Evolutionary conservation across 2,888 invertebrate species (phyloP).

Genomic region (Pachycephus smyrnensis): DNA sequence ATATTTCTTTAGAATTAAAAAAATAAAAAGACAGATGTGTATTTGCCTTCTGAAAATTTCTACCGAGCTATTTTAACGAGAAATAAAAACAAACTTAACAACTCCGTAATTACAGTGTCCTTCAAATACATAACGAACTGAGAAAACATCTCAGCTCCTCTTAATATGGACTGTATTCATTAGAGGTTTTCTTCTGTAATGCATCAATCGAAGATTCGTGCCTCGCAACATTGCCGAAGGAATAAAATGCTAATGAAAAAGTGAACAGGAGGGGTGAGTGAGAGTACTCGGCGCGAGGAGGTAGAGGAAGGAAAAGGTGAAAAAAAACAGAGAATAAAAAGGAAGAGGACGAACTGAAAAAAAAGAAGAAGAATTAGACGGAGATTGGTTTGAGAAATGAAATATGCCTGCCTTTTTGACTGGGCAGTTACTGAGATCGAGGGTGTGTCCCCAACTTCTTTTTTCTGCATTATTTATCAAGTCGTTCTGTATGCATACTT

Average conservation of each 20-base stretch:
- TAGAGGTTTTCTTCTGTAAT: neutral
- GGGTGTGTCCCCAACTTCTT: neutral
- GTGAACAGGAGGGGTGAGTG: neutral
- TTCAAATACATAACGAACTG: neutral
- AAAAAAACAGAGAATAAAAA: neutral
- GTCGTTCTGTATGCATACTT: slow-evolving; percentile 12
- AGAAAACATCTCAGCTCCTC: neutral
- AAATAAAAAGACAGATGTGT: neutral
- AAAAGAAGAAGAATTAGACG: neutral
- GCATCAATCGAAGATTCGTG: neutral
- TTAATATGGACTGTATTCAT: neutral
- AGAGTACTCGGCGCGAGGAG: neutral
- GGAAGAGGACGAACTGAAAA: neutral
- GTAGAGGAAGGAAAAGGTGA: neutral
- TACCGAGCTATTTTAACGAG: neutral
- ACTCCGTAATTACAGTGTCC: neutral
- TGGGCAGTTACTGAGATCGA: neutral
- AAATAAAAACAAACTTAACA: neutral
- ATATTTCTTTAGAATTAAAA: neutral
- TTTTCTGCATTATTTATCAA: slow-evolving; percentile 28
- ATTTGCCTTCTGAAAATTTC: neutral
- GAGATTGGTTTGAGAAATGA: neutral
- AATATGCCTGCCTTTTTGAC: slow-evolving; percentile 4
- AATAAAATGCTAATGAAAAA: neutral
- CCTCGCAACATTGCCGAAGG: neutral